A percentile compares a stretch with the other conserved stretches of the same genome.
phyloP scores from a whole-genome alignment of 2,888 invertebrate genomes.

The Euplagia quadripunctaria region DNA sequence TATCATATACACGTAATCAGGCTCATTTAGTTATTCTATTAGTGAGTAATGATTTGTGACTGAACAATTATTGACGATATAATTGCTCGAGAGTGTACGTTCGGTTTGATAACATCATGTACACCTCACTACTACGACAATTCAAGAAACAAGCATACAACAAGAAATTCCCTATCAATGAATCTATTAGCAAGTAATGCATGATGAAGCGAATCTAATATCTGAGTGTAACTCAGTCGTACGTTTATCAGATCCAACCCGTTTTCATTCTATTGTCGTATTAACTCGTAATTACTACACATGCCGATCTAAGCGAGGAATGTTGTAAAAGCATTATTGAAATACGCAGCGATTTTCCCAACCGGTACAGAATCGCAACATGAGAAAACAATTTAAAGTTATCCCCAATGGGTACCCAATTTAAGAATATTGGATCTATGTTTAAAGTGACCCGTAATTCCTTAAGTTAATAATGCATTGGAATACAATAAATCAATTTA shows the following conservation, averaged over 20 bases:
- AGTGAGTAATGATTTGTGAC: no score
- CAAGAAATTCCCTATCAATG: background rate
- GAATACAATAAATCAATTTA: no score
- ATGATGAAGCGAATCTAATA: background rate
- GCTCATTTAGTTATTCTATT: no score
- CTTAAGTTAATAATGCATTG: no score
- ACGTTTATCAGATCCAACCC: background rate
- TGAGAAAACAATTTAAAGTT: background rate
- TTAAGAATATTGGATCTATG: no score
- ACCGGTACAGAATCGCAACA: background rate
- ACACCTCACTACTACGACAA: no score
- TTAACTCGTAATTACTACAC: background rate
- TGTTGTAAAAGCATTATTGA: background rate
- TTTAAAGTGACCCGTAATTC: no score
- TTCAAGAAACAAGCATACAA: background rate
- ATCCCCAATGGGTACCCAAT: background rate
- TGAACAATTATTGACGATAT: no score
- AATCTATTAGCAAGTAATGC: background rate
- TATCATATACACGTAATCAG: no score
- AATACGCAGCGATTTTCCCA: background rate
- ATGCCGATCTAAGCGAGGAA: background rate
- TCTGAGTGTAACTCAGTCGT: background rate
- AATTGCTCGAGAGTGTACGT: no score
- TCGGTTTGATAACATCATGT: no score
- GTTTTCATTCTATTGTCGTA: background rate